phyloP scores from a whole-genome alignment of 2,888 invertebrate genomes.

The Ptychoptera albimana region DNA sequence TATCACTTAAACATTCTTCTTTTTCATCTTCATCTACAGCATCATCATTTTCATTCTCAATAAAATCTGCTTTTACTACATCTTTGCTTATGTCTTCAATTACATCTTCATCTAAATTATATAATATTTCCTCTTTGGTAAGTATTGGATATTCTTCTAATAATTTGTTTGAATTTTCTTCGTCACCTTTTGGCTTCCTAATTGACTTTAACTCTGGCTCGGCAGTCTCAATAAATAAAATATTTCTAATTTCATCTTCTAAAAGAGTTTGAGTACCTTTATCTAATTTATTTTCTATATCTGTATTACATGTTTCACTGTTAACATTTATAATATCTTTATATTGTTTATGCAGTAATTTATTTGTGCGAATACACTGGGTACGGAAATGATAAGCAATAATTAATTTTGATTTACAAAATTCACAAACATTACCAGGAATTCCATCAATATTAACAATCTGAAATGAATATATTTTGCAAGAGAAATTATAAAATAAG shows the following conservation, averaged over 20 bases:
- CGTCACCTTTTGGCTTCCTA: too few relatives aligned
- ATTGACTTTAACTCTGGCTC: neutral
- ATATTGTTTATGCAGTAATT: conserved; percentile 4
- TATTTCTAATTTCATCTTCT: too few relatives aligned
- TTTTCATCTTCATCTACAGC: neutral
- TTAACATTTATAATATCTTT: neutral
- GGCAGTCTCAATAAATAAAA: too few relatives aligned
- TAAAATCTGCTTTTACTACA: neutral
- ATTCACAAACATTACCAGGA: conserved; percentile 9
- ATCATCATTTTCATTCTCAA: neutral
- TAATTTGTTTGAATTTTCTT: too few relatives aligned
- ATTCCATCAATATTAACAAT: conserved; percentile 3
- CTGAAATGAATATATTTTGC: conserved; percentile 1
- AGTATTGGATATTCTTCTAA: too few relatives aligned
- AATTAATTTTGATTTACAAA: conserved; percentile 11
- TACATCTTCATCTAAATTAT: too few relatives aligned
- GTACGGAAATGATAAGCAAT: conserved; percentile 9
- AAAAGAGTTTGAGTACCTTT: neutral
- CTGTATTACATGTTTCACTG: neutral
- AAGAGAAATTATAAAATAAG: neutral
- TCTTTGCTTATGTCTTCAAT: too few relatives aligned
- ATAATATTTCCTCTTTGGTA: too few relatives aligned
- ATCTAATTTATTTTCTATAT: neutral
- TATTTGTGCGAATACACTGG: conserved; percentile 8
- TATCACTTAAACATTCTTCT: neutral